Base-by-base conservation (phyloP, 2,113 vertebrate species). In the Anolis carolinensis region DNA sequence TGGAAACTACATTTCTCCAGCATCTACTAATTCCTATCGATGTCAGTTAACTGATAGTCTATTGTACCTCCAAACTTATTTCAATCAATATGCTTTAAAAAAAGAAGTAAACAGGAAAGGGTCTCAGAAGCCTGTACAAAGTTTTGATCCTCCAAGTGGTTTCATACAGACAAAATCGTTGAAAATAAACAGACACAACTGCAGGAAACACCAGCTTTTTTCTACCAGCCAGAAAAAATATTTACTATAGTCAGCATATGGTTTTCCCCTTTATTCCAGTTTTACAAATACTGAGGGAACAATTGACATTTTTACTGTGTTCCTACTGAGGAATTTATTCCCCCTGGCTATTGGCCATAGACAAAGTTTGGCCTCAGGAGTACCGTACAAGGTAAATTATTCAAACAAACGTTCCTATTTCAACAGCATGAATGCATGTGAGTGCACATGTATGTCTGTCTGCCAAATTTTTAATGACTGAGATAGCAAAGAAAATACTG, bases 251-350 rank as follows among this genome's bases (percentile, higher is more conserved):
- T 7, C 65, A 81, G 50, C 78, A 36, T 32, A 36, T 36, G 55
- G 44, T n/a, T 71, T 71, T 34, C n/a, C 27, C 16, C 44, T 10
- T 32, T 63, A 63, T 16, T 71, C 39, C 10, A 23, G 44, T 52
- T 82, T 82, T 82, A 71, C 52, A 32, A 82, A 82, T 71, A 71
- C 44, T 23, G 27, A 82, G 67, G 30, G 67, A 71, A 71, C 30
- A 34, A 52, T 82, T 27, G 68, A 18, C 44, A 82, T 71, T 44
- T 71, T 67, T 82, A 52, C 36, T 48, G 18, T 74, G 72, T 63
- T 76, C 72, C 59, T 48, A 36, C 16, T 84, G 55, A 48, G 72
- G 55, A 76, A 84, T 75, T 44, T 48, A 65, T 32, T 83, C 18
- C 25, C 34, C 55, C 71, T 83, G 71, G 36, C 71, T 75, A 32